Conservation (phyloP, 2,797 vertebrate genomes). For the Pelochelys cantorii region DNA sequence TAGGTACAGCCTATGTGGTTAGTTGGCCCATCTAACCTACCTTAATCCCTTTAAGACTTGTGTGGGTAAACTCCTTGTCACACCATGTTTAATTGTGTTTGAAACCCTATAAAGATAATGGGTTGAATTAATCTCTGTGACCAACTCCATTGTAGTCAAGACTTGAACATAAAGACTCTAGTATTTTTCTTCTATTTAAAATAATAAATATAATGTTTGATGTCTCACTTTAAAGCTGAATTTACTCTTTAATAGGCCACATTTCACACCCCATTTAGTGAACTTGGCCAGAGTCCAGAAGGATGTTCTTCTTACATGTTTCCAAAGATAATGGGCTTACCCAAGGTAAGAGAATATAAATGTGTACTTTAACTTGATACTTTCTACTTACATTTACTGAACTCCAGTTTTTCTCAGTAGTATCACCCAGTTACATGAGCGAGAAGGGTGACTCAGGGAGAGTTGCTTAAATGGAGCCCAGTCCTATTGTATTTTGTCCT, state of each 20-base stretch:
- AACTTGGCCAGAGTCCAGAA: slow-evolving; percentile 91
- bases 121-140: background rate
- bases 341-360: slow-evolving; percentile 84
- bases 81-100: background rate
- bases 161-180: background rate
- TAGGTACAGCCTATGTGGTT: background rate
- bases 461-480: background rate
- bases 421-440: background rate
- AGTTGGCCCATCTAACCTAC: background rate
- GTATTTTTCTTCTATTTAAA: background rate
- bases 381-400: background rate
- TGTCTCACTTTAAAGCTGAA: background rate
- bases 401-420: background rate
- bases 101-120: background rate
- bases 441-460: background rate
- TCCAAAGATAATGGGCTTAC: slow-evolving; percentile 91
- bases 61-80: background rate
- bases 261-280: slow-evolving; percentile 91
- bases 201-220: background rate
- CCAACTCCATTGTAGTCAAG: background rate
- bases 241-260: slow-evolving; percentile 84
- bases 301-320: slow-evolving; percentile 95
- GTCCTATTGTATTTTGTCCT: background rate
- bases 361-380: background rate
- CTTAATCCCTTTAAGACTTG: background rate